Conservation (phyloP, 2,113 vertebrate species). For the Tragulus kanchil region DNA sequence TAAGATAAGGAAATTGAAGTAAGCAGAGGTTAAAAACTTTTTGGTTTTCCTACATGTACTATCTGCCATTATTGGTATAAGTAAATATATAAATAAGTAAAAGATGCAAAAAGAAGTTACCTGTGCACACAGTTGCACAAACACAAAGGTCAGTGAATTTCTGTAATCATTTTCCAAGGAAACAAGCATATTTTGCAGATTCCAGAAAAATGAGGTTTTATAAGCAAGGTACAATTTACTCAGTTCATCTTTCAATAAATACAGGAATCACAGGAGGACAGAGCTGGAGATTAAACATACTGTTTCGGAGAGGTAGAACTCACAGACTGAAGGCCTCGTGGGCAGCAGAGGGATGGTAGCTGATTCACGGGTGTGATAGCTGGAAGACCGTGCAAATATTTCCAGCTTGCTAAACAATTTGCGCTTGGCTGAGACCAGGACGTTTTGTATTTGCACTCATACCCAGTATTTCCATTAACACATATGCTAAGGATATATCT, state of each 20-base stretch:
- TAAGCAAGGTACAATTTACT: background rate
- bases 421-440: slow-evolving; percentile 31
- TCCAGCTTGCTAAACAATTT: slow-evolving; percentile 21
- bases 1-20: background rate
- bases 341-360: background rate
- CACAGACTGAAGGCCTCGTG: background rate
- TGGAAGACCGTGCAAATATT: background rate
- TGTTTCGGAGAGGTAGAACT: background rate
- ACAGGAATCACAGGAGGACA: background rate
- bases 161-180: background rate
- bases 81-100: background rate
- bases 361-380: background rate
- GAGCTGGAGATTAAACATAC: background rate
- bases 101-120: background rate
- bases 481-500: slow-evolving; percentile 40
- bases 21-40: background rate
- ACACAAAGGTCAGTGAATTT: background rate
- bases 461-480: slow-evolving; percentile 54
- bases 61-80: background rate
- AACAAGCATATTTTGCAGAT: background rate
- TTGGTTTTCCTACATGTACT: background rate
- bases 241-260: background rate
- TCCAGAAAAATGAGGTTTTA: background rate
- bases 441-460: slow-evolving; percentile 23
- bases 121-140: background rate